Conservation (phyloP, 1,140 invertebrate genomes). For the Lepidurus couesii region DNA sequence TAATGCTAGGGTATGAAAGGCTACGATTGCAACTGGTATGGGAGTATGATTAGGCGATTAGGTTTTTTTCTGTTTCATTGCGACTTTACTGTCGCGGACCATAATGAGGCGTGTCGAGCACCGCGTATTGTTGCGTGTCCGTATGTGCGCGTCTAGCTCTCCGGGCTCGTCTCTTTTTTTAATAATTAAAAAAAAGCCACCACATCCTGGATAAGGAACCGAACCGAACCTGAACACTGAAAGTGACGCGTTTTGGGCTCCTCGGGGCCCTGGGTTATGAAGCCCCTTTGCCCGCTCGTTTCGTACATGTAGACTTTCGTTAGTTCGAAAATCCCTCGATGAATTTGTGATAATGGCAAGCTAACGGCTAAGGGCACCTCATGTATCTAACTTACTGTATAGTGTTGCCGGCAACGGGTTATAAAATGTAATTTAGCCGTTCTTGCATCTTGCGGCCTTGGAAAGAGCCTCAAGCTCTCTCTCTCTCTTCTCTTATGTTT, state of each 20-base stretch:
- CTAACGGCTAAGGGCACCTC: neutral
- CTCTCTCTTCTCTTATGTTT: neutral
- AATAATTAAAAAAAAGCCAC: neutral
- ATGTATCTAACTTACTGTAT: neutral
- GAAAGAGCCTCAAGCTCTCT: neutral
- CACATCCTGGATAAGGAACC: neutral
- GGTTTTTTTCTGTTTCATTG: slow-evolving; percentile 3
- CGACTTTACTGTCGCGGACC: neutral
- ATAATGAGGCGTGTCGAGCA: slow-evolving; percentile 17
- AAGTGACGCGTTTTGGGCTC: too few relatives aligned
- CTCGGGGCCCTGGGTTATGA: too few relatives aligned
- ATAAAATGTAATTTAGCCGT: slow-evolving; percentile 3
- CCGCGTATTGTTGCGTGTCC: slow-evolving; percentile 1
- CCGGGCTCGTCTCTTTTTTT: neutral
- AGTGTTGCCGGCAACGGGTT: neutral
- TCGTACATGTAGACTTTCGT: too few relatives aligned
- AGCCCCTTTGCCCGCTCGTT: too few relatives aligned
- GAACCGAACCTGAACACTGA: too few relatives aligned
- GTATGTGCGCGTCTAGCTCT: neutral
- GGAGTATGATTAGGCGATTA: neutral
- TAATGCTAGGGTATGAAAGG: neutral
- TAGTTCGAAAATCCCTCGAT: neutral
- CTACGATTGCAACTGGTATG: neutral
- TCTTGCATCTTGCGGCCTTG: neutral
- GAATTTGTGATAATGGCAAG: neutral